Base-by-base conservation (phyloP, 1,140 invertebrate genomes). In the Helicoverpa zea region DNA sequence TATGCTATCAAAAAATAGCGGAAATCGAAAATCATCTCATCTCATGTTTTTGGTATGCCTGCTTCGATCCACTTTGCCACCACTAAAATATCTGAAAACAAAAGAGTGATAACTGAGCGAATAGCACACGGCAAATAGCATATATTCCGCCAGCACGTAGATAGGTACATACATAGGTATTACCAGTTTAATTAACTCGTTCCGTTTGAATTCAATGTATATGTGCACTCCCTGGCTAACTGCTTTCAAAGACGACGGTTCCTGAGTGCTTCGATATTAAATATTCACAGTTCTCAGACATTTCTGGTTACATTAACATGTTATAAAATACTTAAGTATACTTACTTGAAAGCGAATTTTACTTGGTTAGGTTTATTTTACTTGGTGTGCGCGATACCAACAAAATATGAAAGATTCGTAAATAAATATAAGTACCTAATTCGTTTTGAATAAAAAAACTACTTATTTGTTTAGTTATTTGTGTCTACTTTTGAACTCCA, bases 271-370 rank as follows among this genome's bases (percentile, higher is more conserved):
- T 16, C 0, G 43, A 66, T 49, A 49, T 66, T 66, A 66, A 49
- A 23, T 49, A 66, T 66, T 66, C 16, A 64, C 63, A 11, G 43
- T 64, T 64, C 14, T 14, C 14, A 9, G 30, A 64, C 30, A 16
- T 2, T 49, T 59, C 58, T 43, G n/a, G 63, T 66, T 18, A 49
- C 47, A 66, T 66, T 66, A 49, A 66, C 23, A n/a, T 18, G 43
- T 12, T 18, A 1, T 66, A 49, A 64, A 64, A 23, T 11, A 47
- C n/a, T 35, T 35, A 35, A n/a, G n/a, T n/a, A n/a, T n/a, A n/a
- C n/a, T n/a, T 7, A 47, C 35, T 14, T n/a, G 61, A 7, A 64
- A 49, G 47, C n/a, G 35, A 18, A 47, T 49, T 43, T n/a, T n/a
- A n/a, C n/a, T n/a, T n/a, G 47, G 35, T 47, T n/a, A 18, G 10